Percentiles rank a stretch among this genome's conserved stretches.
Evolutionary conservation across 1,140 invertebrate genomes (phyloP).

Genomic region (Coptotermes formosanus): DNA sequence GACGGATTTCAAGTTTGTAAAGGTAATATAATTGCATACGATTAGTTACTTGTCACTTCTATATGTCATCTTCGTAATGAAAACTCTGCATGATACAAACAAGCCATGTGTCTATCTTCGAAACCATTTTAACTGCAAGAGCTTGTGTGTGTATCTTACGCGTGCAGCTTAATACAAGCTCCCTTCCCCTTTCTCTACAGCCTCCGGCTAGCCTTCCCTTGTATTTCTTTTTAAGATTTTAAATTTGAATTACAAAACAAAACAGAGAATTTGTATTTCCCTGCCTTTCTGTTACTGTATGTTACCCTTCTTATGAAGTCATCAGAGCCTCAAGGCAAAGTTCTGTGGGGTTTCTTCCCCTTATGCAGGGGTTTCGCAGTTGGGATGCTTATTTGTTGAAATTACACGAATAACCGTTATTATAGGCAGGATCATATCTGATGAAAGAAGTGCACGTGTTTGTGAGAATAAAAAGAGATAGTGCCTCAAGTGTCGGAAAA

Average conservation of each 20-base stretch:
- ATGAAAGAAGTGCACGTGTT: too few species aligned
- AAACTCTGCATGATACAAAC: too few species aligned
- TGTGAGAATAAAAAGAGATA: too few species aligned
- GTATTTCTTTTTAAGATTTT: background rate
- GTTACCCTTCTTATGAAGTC: background rate
- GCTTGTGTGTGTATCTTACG: background rate
- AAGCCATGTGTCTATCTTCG: too few species aligned
- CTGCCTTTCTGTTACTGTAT: background rate
- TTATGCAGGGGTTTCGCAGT: background rate
- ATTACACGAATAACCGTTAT: background rate
- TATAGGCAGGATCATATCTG: too few species aligned
- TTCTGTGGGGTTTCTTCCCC: background rate
- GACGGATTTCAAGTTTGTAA: background rate
- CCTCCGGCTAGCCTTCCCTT: background rate
- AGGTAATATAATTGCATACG: too few species aligned
- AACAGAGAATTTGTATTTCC: background rate
- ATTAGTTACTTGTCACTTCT: too few species aligned
- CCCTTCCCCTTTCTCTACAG: background rate
- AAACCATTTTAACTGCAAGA: background rate
- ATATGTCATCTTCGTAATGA: too few species aligned
- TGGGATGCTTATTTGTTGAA: background rate
- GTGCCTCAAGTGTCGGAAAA: too few species aligned
- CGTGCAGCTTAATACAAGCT: background rate
- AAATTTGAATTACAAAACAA: constrained; percentile 16
- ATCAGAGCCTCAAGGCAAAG: background rate